Base-by-base conservation (phyloP, 2,888 invertebrate genomes). In the Ashinkailepas kermadecensis region DNA sequence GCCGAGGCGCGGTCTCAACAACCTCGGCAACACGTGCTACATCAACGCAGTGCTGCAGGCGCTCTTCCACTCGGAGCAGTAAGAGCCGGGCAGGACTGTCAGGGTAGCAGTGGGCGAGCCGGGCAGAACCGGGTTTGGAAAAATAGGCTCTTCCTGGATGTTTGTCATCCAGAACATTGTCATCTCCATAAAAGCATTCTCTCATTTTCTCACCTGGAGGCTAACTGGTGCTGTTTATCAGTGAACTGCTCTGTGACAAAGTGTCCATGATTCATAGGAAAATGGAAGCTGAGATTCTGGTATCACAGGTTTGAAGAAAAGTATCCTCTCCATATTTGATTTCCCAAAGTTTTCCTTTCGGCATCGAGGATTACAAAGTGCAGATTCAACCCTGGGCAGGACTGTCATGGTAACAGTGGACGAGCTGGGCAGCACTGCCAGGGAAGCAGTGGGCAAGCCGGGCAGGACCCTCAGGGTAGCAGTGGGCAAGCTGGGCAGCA, bases 41-140 rank as follows among this genome's bases (percentile, higher is more conserved):
- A 83, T 83, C 82, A 83, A 83, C 57, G 82, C 83, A 39, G 83
- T 83, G 23, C 82, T 83, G 54, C 83, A 83, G 62, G 83, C 83
- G 15, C 81, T 83, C 67, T 83, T 83, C 81, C 82, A 83, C 82
- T 83, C 83, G 18, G 83, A 83, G 59, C 82, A 81, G 83, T 83
- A 39, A 59, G 82, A 13, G 74, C 18, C 18, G 25, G 15, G 39
- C 39, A 39, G 39, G 39, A 39, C 39, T 39, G 39, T 39, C 18
- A 18, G 62, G 62, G 62, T 39, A 39, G 4, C 39, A 39, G 39
- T 39, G 39, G 39, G 4, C 39, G 39, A 4, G 39, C 1, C 4
- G 39, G 39, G 4, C 39, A 39, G 39, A 6, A 62, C 12, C 15
- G 18, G 10, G 62, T 12, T 12, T 62, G 62, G 62, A 18, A 18